Conservation (phyloP, 2,888 invertebrate species). For the Geotrupes spiniger region DNA sequence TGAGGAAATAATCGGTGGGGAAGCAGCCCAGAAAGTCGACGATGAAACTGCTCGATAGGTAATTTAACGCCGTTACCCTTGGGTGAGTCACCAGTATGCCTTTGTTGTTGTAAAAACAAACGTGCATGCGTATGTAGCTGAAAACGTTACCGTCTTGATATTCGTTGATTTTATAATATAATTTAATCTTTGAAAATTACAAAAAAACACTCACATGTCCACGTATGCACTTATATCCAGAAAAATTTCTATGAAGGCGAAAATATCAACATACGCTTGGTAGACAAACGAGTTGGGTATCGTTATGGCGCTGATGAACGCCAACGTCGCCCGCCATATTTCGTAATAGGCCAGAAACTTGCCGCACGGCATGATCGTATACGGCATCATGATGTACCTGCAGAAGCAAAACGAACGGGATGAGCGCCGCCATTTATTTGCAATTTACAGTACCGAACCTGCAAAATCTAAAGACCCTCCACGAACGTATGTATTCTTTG, state of each 20-base stretch:
- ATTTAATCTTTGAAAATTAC: too few species aligned
- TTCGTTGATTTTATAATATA: too few species aligned
- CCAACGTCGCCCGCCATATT: constrained; percentile 25
- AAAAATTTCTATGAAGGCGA: constrained; percentile 12
- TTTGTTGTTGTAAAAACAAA: constrained; percentile 31
- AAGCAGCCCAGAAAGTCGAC: constrained; percentile 26
- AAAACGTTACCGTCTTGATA: too few species aligned
- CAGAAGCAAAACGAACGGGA: constrained; percentile 12
- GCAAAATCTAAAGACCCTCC: constrained; percentile 19
- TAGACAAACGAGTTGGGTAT: constrained; percentile 26
- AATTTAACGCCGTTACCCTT: constrained; percentile 28
- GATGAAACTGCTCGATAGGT: constrained; percentile 27
- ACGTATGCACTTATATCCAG: constrained; percentile 24
- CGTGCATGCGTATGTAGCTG: constrained; percentile 31
- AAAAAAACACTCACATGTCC: constrained; percentile 27
- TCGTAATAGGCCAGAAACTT: constrained; percentile 32
- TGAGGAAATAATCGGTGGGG: constrained; percentile 21
- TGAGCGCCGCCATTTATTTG: background rate
- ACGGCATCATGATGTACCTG: constrained; percentile 29
- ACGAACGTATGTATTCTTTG: constrained; percentile 15
- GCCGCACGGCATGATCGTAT: constrained; percentile 33
- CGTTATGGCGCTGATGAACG: constrained; percentile 24
- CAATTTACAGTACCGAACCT: constrained; percentile 8
- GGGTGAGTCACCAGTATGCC: constrained; percentile 31
- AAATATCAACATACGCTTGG: constrained; percentile 16